Base-by-base conservation (phyloP, 2,888 invertebrate genomes). In the Megamerina dolium region DNA sequence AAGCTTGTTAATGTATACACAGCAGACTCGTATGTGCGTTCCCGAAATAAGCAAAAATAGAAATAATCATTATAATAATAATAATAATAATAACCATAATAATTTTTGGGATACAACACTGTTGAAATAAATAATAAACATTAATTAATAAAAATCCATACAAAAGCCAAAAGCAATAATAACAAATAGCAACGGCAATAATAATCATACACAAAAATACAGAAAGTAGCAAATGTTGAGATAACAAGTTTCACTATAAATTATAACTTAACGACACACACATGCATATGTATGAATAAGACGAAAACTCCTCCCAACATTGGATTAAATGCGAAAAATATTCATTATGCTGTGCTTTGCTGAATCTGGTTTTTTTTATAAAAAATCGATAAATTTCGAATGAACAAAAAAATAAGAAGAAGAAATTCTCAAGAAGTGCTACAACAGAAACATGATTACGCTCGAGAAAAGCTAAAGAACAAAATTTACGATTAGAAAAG, bases 201-300 rank as follows among this genome's bases (percentile, higher is more conserved):
- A 34, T 51, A 23, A 23, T 49, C 38, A 47, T 46, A 48, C 52
- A 49, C 38, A 52, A 50, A 37, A 46, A 44, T 53, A 43, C 21
- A 35, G 39, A 41, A 41, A 49, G 46, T 43, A 37, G 33, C 14
- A 23, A 33, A 30, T 12, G 23, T 34, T 4, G 21, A 37, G 27
- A 26, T 13, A 21, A 38, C 18, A 34, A 31, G 14, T 31, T 31
- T 31, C 14, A 16, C 5, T 4, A 31, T 31, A 14, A 3, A 31
- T 31, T 4, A 1, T 12, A 23, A 23, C 8, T 10, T 6, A 29
- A 30, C 10, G 23, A 30, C n/a, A n/a, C n/a, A n/a, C n/a, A n/a
- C n/a, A n/a, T n/a, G n/a, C n/a, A n/a, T n/a, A n/a, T n/a, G n/a
- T n/a, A n/a, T n/a, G n/a, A n/a, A n/a, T n/a, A n/a, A n/a, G n/a